These are phyloP conservation scores for Lepidurus apus DNA, from an alignment of 1,140 invertebrate species.

Conservation along the genomic window DNA sequence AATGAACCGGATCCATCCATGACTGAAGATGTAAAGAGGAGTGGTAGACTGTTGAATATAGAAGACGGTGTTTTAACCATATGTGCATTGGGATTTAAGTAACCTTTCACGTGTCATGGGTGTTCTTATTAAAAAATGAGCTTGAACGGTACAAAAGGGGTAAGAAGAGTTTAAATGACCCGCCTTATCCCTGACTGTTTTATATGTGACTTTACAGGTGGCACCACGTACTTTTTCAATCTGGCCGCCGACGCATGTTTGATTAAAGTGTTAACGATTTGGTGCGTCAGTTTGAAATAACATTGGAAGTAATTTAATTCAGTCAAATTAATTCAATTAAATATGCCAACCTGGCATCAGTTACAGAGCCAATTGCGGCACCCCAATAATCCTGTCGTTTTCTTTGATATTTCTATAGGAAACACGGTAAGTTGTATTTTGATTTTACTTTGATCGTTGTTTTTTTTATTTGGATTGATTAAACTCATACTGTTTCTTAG, in stretches of 20 bases:
- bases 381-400: constrained; percentile 92
- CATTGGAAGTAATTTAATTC: too few relatives aligned
- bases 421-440: constrained; percentile 49
- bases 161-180: too few relatives aligned
- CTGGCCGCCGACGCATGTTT: too few relatives aligned
- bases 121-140: too few relatives aligned
- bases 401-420: constrained; percentile 65
- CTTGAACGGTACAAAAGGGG: too few relatives aligned
- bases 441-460: constrained; percentile 28
- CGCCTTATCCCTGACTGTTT: too few relatives aligned
- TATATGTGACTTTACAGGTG: too few relatives aligned
- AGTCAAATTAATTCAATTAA: constrained; percentile 33
- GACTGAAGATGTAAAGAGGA: neutral
- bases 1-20: neutral
- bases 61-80: constrained; percentile 17
- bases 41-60: constrained; percentile 15
- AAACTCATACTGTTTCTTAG: constrained; percentile 41
- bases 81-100: neutral
- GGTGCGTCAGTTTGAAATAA: too few relatives aligned
- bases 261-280: neutral
- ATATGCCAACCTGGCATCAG: constrained; percentile 86
- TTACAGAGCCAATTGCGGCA: constrained; percentile 84
- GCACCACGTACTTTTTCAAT: too few relatives aligned
- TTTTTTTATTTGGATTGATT: neutral
- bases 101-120: neutral